These are phyloP conservation scores for fruit fly (Drosophila melanogaster) DNA, from an alignment of 1,140 invertebrate species.

Conservation along the genomic window Release_6_plus_ISO1_MT NT_033779.5:2627001-2627500, in stretches of 20 bases:
- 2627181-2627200: slow-evolving; percentile 49
- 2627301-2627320: slow-evolving; percentile 82
- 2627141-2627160: slow-evolving; percentile 27
- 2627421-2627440: slow-evolving; percentile 70
- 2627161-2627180: slow-evolving; percentile 44
- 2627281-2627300: slow-evolving; percentile 81
- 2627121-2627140: slow-evolving; percentile 14
- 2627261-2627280: slow-evolving; percentile 76
- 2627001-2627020: background rate
- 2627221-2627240: slow-evolving; percentile 71
- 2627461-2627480: slow-evolving; percentile 13
- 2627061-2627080: background rate
- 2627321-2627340: slow-evolving; percentile 53
- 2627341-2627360: slow-evolving; percentile 68
- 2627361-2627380: slow-evolving; percentile 58
- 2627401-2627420: slow-evolving; percentile 48
- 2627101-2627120: background rate
- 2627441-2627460: slow-evolving; percentile 76
- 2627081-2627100: background rate
- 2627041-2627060: background rate
- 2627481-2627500: slow-evolving; percentile 47
- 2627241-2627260: slow-evolving; percentile 77
- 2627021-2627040: background rate
- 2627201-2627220: slow-evolving; percentile 68
- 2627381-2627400: slow-evolving; percentile 68